Conservation (phyloP, 1,140 invertebrate species). For the Lepidurus packardi region DNA sequence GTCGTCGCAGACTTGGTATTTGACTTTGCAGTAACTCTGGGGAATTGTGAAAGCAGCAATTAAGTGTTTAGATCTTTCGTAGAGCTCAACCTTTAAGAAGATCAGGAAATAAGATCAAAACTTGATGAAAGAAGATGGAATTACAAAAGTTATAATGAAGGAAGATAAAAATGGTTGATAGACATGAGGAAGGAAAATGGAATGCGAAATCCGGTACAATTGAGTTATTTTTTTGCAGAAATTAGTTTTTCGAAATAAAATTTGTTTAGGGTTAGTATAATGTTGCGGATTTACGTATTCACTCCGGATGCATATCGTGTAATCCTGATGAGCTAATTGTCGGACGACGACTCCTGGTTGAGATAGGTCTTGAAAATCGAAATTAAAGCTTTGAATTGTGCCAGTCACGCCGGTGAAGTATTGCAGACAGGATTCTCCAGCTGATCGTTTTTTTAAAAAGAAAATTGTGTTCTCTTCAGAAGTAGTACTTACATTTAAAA, state of each 20-base stretch:
- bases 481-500: too few relatives aligned
- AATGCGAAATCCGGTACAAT: constrained; percentile 25
- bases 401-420: constrained; percentile 61
- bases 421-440: constrained; percentile 56
- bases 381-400: constrained; percentile 71
- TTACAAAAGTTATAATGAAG: not conserved
- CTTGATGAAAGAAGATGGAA: too few relatives aligned
- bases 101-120: too few relatives aligned
- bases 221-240: not conserved
- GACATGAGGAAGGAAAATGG: not conserved
- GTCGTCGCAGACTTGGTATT: not conserved
- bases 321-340: constrained; percentile 31
- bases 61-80: too few relatives aligned
- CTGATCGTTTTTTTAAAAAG: not conserved
- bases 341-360: constrained; percentile 37
- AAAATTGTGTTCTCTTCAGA: not conserved
- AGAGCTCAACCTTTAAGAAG: too few relatives aligned
- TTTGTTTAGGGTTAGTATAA: not conserved
- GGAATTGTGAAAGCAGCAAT: too few relatives aligned
- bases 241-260: not conserved
- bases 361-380: constrained; percentile 44
- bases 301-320: constrained; percentile 30
- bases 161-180: not conserved
- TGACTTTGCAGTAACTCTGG: not conserved
- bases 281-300: constrained; percentile 14